Base-by-base conservation (phyloP, 2,797 vertebrate species). In the Leptatherina wallacei region DNA sequence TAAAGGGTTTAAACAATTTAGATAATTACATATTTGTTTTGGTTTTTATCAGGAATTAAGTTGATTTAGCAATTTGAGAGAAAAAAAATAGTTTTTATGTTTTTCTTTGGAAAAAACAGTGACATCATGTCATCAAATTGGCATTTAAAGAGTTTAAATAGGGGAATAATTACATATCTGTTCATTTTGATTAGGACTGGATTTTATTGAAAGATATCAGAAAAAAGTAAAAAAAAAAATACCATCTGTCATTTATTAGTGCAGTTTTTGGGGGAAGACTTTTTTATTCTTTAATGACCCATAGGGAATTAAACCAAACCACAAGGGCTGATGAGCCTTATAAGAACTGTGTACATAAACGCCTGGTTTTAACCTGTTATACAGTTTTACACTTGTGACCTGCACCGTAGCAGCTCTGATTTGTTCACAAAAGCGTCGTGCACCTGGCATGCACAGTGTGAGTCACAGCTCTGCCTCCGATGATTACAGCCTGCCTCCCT, bases 401-500 rank as follows among this genome's bases (percentile, higher is more conserved):
- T n/a, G n/a, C n/a, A n/a, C n/a, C n/a, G n/a, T n/a, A n/a, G n/a
- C n/a, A n/a, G n/a, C n/a, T n/a, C n/a, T n/a, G n/a, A n/a, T n/a
- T n/a, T n/a, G n/a, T 54, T 61, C 42, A 35, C 9, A 18, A 11
- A 77, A 68, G 56, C 59, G 63, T 77, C 16, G 49, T 51, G 60
- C 69, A 68, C 52, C 56, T 76, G 82, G 65, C 32, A 13, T 69
- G 71, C 55, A 52, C 30, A 30, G 60, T 61, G 54, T 73, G 81
- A 85, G 65, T 82, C 78, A 80, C 66, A 68, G 71, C 71, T 70
- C 61, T 13, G 77, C 72, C 69, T 80, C 38, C 51, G 20, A 59
- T 80, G 79, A 85, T 90, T 88, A 89, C 54, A 84, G 66, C 69
- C 83, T 76, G 63, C 61, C 81, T 78, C 52, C 65, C 60, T 49